Evolutionary conservation across 2,797 vertebrate species (phyloP), one percentile per base, ranked within the genome.

Genomic region (Paramormyrops hopkinsi): DNA sequence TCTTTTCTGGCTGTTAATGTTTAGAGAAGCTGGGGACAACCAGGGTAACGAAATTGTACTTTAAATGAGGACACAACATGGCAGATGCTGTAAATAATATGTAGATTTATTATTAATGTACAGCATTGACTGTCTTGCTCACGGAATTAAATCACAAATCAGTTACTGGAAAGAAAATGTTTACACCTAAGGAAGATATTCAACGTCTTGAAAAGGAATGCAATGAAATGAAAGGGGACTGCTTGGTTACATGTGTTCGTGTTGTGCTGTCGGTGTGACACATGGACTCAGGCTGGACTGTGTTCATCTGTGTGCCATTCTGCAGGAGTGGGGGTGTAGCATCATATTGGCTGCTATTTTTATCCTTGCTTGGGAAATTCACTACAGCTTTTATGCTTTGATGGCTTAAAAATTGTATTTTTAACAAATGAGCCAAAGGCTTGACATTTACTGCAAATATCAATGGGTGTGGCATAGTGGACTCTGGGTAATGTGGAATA

Each of bases 281-380:
- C 73, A 79, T 41, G 73, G 33, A 37, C 33, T 50, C 88, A 86
- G 4, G 46, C 8, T 25, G 22, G 41, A 84, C 14, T 54, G 46
- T 56, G 51, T 56, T 11, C 51, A 19, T 87, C 33, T 87, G 51
- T 56, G 4, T 87, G 56, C 33, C 37, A 85, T 50, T 29, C 33
- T 54, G 44, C n/a, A 41, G 14, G 19, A 22, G 44, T 46, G 12
- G 53, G 79, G 46, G 22, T 82, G 76, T 88, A 50, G 41, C 76
- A 46, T 69, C 50, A 54, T 29, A 46, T 86, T 54, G 56, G 76
- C 59, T 37, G 29, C 48, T 90, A 56, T 90, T 90, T 88, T 73
- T 88, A 46, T 65, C 82, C 29, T 9, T 41, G 76, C 48, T 85
- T 4, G 22, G 48, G 79, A 69, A 88, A 59, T 86, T 12, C 33